Percentiles rank a stretch among this genome's conserved stretches.
Evolutionary conservation across 1,140 invertebrate species (phyloP).

Genomic region (Centruroides vittatus): DNA sequence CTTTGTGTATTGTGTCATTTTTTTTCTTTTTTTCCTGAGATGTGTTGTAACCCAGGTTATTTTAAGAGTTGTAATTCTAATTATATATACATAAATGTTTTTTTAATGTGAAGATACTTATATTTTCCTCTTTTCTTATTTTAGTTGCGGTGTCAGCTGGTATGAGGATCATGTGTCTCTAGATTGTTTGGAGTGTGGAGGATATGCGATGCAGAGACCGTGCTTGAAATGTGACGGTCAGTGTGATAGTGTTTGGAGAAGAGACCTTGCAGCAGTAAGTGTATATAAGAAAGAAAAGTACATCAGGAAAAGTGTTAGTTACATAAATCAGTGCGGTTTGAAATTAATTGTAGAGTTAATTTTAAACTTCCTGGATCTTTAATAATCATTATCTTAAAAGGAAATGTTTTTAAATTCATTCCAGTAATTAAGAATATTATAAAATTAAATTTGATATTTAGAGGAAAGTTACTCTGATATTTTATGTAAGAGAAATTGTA

Average conservation of each 20-base stretch:
- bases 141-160: slow-evolving; percentile 66
- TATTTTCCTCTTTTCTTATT: background rate
- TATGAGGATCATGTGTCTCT: slow-evolving; percentile 58
- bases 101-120: background rate
- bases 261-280: slow-evolving; percentile 48
- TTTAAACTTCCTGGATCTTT: background rate
- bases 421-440: background rate
- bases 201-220: slow-evolving; percentile 56
- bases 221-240: slow-evolving; percentile 60
- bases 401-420: background rate
- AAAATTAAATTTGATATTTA: background rate
- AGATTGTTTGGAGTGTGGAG: slow-evolving; percentile 67
- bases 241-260: slow-evolving; percentile 55
- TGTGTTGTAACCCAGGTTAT: background rate
- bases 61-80: background rate
- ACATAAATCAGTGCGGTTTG: background rate
- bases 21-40: background rate
- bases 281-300: background rate
- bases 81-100: background rate
- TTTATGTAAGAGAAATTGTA: too few relatives aligned
- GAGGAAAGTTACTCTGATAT: too few relatives aligned
- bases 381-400: background rate
- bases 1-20: background rate
- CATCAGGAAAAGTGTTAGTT: background rate
- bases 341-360: background rate